phyloP scores from a whole-genome alignment of 2,888 invertebrate species.

The Scotopteryx bipunctaria region DNA sequence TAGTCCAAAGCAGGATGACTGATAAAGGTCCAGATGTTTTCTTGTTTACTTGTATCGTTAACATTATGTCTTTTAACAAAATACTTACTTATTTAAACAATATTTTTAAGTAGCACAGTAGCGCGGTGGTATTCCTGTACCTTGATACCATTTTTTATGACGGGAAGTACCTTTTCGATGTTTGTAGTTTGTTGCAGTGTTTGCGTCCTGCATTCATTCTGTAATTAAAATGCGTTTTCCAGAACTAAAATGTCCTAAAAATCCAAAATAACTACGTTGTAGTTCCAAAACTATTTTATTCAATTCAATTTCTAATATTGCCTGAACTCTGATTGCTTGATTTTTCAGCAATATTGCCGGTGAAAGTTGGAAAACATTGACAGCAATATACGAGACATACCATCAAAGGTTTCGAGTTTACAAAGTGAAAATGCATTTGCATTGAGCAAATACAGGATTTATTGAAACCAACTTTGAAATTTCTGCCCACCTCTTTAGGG shows the following conservation, averaged over 20 bases:
- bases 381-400: conserved; percentile 15
- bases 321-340: conserved; percentile 19
- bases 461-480: neutral
- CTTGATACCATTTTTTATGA: neutral
- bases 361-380: conserved; percentile 22
- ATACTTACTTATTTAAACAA: too few relatives aligned
- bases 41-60: too few relatives aligned
- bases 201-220: too few relatives aligned
- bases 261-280: conserved; percentile 11
- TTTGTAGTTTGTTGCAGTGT: too few relatives aligned
- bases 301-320: conserved; percentile 45
- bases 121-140: too few relatives aligned
- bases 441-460: conserved; percentile 2
- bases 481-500: too few relatives aligned
- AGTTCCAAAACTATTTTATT: conserved; percentile 52
- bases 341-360: conserved; percentile 22
- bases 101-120: too few relatives aligned
- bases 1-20: too few relatives aligned
- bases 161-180: neutral
- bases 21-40: too few relatives aligned
- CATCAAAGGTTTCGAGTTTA: conserved; percentile 22
- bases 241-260: neutral
- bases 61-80: too few relatives aligned
- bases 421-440: conserved; percentile 15
- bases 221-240: neutral